Evolutionary conservation across 1,140 invertebrate genomes (phyloP).

Genomic region (Anagrus nilaparvatae): DNA sequence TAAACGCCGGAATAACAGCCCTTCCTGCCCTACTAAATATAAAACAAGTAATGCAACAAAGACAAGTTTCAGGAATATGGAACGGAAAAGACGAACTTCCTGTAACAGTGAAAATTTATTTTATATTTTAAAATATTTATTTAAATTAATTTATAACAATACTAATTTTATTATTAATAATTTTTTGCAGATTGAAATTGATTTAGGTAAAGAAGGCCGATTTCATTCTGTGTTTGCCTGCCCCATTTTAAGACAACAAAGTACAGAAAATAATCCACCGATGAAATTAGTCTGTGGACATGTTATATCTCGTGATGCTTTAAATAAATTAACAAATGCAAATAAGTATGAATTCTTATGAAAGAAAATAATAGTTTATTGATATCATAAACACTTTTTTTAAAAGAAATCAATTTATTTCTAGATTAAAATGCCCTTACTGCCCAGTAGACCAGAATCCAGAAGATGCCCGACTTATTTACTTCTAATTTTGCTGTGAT

Average conservation of each 20-base stretch:
- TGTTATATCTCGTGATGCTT: constrained; percentile 93
- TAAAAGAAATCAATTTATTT: constrained; percentile 42
- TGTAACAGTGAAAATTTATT: constrained; percentile 43
- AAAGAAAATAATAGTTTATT: constrained; percentile 18
- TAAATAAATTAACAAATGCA: constrained; percentile 86
- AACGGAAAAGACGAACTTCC: constrained; percentile 92
- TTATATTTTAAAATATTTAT: constrained; percentile 5
- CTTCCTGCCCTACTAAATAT: constrained; percentile 89
- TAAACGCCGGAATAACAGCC: constrained; percentile 87
- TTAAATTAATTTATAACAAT: constrained; percentile 15
- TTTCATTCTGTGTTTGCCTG: constrained; percentile 99
- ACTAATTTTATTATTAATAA: no score
- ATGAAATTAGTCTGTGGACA: constrained; percentile 95
- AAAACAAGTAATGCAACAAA: constrained; percentile 90
- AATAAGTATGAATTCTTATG: constrained; percentile 64
- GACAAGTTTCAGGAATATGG: constrained; percentile 91
- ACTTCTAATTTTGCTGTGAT: constrained; percentile 62
- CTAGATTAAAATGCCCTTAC: constrained; percentile 94
- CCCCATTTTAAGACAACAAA: constrained; percentile 94
- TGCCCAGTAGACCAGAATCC: constrained; percentile 95
- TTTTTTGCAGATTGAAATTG: constrained; percentile 72
- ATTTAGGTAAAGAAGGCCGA: constrained; percentile 73
- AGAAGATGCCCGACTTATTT: constrained; percentile 81
- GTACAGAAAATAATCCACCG: constrained; percentile 92
- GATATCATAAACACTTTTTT: constrained; percentile 33